phyloP scores from a whole-genome alignment of 2,888 invertebrate genomes.

The Melanophora roralis region DNA sequence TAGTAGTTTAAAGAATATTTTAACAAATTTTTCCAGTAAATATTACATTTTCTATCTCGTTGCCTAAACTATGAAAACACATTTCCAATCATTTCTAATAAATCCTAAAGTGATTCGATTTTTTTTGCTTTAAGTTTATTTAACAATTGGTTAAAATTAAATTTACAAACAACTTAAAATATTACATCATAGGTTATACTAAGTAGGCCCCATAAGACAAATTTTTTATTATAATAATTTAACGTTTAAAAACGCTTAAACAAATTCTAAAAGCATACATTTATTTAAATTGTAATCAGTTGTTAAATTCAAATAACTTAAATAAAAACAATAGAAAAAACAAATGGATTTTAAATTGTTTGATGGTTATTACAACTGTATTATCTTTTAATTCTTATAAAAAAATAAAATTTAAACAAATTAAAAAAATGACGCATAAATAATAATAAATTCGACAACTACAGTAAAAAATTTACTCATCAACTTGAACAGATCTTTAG shows the following conservation, averaged over 20 bases:
- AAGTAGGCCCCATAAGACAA: no score
- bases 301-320: neutral
- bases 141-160: no score
- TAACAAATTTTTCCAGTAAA: no score
- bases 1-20: no score
- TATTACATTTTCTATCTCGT: no score
- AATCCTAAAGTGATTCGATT: no score
- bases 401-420: neutral
- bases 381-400: neutral
- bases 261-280: constrained; percentile 1
- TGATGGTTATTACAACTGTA: constrained; percentile 5
- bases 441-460: constrained; percentile 16
- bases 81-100: no score
- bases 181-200: constrained; percentile 19
- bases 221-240: neutral
- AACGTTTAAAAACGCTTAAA: no score
- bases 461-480: constrained; percentile 15
- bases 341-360: no score
- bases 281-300: constrained; percentile 14
- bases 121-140: no score
- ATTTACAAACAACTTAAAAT: neutral
- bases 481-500: neutral
- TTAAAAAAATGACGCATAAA: constrained; percentile 40
- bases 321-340: neutral
- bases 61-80: no score